A percentile compares a stretch with the other conserved stretches of the same genome.
phyloP scores from a whole-genome alignment of 2,888 invertebrate species.

The Agrilus cyanescens region DNA sequence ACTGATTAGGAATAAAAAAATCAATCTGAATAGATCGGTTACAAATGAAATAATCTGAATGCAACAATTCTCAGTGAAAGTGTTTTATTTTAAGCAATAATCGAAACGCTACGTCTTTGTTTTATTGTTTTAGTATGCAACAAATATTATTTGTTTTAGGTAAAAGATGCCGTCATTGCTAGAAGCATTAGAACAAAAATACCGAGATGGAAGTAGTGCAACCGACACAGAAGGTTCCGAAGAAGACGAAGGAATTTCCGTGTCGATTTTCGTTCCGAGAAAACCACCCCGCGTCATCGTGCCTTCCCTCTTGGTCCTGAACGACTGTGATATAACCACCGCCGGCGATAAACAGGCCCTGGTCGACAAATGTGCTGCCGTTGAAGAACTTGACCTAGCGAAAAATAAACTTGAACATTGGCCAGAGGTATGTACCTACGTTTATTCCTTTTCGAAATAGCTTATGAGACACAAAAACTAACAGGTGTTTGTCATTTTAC shows the following conservation, averaged over 20 bases:
- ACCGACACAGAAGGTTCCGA: slow-evolving; percentile 46
- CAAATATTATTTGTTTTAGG: slow-evolving; percentile 13
- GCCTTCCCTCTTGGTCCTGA: slow-evolving; percentile 74
- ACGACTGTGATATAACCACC: slow-evolving; percentile 82
- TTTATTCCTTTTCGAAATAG: background rate
- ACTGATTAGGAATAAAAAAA: no score
- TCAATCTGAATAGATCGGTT: no score
- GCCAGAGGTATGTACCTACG: slow-evolving; percentile 56
- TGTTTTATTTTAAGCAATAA: no score
- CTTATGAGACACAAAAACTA: background rate
- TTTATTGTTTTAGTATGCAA: background rate
- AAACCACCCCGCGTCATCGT: slow-evolving; percentile 65
- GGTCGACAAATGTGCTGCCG: slow-evolving; percentile 72
- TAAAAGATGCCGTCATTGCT: slow-evolving; percentile 72
- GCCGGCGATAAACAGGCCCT: slow-evolving; percentile 75
- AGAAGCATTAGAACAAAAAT: slow-evolving; percentile 83
- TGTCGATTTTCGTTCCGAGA: slow-evolving; percentile 79
- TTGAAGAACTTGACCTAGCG: slow-evolving; percentile 89
- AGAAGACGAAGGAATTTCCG: slow-evolving; percentile 54
- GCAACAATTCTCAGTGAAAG: no score
- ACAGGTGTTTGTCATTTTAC: background rate
- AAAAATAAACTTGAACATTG: slow-evolving; percentile 84
- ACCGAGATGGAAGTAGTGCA: slow-evolving; percentile 41
- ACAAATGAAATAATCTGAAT: no score
- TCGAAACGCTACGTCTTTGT: background rate